Evolutionary conservation across 2,113 vertebrate genomes (phyloP), one percentile per base, ranked within the genome.

Genomic region (Dasyprocta punctata): DNA sequence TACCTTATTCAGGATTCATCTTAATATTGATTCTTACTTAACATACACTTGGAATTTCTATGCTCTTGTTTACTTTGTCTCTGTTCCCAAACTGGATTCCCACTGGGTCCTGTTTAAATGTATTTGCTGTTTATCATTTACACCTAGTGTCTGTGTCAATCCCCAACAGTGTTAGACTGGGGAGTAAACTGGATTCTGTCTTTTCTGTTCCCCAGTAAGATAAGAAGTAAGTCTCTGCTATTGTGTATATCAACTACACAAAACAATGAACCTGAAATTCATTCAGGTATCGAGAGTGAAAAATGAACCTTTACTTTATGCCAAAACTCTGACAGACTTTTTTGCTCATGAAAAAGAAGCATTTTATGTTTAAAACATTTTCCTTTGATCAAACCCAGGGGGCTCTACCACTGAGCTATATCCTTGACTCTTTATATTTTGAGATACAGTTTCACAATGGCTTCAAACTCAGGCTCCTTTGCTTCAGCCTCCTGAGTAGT

Each of bases 111-210:
- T 93, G 41, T 93, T 97, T 96, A 97, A 95, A 95, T 94, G 71
- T 92, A 94, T 86, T 94, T 97, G 94, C 75, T 98, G 95, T 98
- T 98, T 98, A 97, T 95, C 96, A 97, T 80, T 97, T 97, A 93
- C 80, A 95, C 58, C 95, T 96, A 96, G 92, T 89, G 81, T 97
- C 14, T 95, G 13, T 92, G 61, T 89, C 60, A 97, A 95, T 95
- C 96, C 97, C 97, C 96, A 97, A 87, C 17, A 95, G 96, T 67
- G 28, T 90, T 61, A 97, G 54, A 92, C 49, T 89, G 26, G 49
- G 86, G 67, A 92, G 60, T 88, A 97, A 97, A 97, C 63, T 83
- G 93, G 87, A 87, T 80, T 49, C 96, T 96, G 60, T 95, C 94
- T 96, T 95, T 88, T 92, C 52, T 78, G 95, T 92, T 93, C 54